phyloP scores from a whole-genome alignment of 2,888 invertebrate species.

The Trichogramma dendrolimi region DNA sequence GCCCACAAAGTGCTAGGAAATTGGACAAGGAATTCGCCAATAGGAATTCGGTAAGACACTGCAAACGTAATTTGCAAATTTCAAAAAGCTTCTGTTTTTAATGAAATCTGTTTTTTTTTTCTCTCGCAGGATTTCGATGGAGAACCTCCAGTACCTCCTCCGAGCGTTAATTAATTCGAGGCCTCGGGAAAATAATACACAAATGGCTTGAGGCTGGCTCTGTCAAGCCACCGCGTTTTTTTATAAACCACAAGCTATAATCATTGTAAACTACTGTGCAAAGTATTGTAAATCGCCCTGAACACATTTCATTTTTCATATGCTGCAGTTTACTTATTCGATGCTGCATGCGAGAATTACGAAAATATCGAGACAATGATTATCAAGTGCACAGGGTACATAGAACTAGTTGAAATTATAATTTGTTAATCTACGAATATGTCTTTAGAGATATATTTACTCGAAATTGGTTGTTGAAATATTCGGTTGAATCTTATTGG shows the following conservation, averaged over 20 bases:
- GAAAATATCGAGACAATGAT: too few relatives aligned
- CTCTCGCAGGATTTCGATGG: conserved; percentile 52
- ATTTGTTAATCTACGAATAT: too few relatives aligned
- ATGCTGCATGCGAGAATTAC: too few relatives aligned
- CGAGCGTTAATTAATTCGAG: conserved; percentile 44
- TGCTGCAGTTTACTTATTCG: too few relatives aligned
- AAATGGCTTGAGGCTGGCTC: conserved; percentile 19
- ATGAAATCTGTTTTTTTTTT: conserved; percentile 4
- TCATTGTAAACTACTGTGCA: too few relatives aligned
- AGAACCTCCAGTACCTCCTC: conserved; percentile 57
- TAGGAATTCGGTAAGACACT: conserved; percentile 3
- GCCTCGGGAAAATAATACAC: neutral
- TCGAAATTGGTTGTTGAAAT: too few relatives aligned
- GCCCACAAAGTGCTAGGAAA: conserved; percentile 52
- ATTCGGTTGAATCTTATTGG: too few relatives aligned
- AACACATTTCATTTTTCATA: too few relatives aligned
- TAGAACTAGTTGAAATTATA: too few relatives aligned
- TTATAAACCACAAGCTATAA: neutral
- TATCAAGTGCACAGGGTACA: too few relatives aligned
- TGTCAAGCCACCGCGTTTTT: conserved; percentile 15
- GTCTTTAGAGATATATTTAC: too few relatives aligned
- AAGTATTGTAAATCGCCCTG: too few relatives aligned
- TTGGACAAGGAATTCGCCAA: neutral
- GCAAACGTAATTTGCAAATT: conserved; percentile 2
- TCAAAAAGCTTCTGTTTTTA: neutral